Percentiles rank a stretch among this genome's conserved stretches.
These are phyloP conservation scores for Abramis brama DNA, from an alignment of 2,113 vertebrate species.

Conservation along the genomic window DNA sequence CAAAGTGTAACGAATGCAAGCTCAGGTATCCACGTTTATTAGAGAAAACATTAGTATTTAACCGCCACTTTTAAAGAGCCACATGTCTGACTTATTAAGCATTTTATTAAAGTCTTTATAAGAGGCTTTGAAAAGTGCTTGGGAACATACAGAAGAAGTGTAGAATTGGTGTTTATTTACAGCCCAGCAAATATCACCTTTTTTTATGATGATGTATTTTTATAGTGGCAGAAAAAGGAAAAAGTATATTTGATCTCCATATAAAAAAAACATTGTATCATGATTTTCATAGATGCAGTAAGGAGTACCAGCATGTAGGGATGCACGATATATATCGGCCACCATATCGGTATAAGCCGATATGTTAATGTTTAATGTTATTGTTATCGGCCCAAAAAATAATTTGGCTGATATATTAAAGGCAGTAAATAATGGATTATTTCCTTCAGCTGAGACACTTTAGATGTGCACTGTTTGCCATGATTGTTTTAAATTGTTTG, in stretches of 20 bases:
- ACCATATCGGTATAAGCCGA: no score
- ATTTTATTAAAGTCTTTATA: constrained; percentile 3
- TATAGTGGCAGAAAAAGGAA: background rate
- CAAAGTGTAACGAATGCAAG: background rate
- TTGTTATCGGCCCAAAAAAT: no score
- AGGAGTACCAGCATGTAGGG: no score
- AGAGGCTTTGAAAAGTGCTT: background rate
- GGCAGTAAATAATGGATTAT: no score
- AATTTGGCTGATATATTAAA: no score
- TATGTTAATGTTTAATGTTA: no score
- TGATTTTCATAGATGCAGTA: background rate
- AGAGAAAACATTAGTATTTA: constrained; percentile 21
- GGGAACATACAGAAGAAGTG: background rate
- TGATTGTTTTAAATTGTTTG: no score
- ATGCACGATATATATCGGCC: no score
- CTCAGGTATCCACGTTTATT: background rate
- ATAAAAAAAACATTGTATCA: background rate
- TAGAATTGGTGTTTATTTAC: background rate
- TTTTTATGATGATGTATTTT: background rate
- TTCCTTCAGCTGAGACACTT: no score
- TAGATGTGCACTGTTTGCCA: no score
- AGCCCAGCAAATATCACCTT: background rate
- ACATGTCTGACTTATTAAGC: background rate
- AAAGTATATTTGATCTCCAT: background rate
- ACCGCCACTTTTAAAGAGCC: constrained; percentile 7